Evolutionary conservation across 2,113 vertebrate species (phyloP).

Genomic region (Spea bombifrons): DNA sequence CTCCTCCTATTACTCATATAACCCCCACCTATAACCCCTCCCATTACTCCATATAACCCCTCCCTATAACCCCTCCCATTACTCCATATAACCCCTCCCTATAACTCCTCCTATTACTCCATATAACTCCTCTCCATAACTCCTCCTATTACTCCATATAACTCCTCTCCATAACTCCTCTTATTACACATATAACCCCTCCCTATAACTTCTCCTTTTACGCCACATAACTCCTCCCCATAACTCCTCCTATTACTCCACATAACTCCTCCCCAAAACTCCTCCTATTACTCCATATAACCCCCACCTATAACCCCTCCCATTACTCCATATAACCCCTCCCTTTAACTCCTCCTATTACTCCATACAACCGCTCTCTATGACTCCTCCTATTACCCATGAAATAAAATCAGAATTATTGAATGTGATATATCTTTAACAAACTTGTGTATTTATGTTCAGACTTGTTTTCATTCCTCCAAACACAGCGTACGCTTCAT

Average conservation of each 20-base stretch:
- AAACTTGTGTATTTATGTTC: too few relatives aligned
- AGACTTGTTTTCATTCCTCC: too few relatives aligned
- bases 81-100: too few relatives aligned
- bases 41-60: constrained; percentile 6
- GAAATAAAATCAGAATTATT: too few relatives aligned
- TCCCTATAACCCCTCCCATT: too few relatives aligned
- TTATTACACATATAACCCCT: background rate
- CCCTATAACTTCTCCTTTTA: background rate
- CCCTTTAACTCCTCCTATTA: too few relatives aligned
- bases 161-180: background rate
- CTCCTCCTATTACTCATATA: constrained; percentile 13
- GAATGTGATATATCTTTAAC: too few relatives aligned
- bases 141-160: too few relatives aligned
- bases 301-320: background rate
- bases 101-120: background rate
- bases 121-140: too few relatives aligned
- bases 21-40: background rate
- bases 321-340: too few relatives aligned
- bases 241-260: background rate
- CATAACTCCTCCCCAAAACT: background rate
- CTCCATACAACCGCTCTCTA: too few relatives aligned
- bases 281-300: constrained; percentile 17
- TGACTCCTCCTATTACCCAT: background rate
- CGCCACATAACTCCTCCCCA: background rate
- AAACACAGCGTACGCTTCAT: too few relatives aligned